These are phyloP conservation scores for Poliocrania exsul DNA, from an alignment of 2,797 vertebrate genomes.

Conservation along the genomic window DNA sequence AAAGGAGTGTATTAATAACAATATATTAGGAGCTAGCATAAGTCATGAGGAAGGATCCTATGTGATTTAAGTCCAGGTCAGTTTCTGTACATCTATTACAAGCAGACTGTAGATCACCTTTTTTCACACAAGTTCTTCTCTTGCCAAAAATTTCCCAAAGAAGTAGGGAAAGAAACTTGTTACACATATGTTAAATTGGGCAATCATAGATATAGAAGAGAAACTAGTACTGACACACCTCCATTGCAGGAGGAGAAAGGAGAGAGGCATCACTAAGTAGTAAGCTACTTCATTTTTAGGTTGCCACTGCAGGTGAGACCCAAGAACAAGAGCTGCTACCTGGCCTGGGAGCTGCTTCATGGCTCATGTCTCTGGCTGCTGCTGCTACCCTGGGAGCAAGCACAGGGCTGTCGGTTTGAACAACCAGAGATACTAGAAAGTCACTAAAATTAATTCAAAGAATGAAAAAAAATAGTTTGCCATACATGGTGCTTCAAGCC, in stretches of 20 bases:
- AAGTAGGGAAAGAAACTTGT: neutral
- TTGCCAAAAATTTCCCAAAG: neutral
- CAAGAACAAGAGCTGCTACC: neutral
- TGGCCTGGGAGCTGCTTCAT: neutral
- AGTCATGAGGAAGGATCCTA: neutral
- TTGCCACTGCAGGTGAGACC: neutral
- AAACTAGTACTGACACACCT: neutral
- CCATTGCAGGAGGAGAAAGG: neutral
- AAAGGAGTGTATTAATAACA: neutral
- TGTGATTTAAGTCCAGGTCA: neutral
- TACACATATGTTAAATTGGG: neutral
- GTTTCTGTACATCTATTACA: neutral
- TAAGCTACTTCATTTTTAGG: neutral
- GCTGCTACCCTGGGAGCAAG: neutral
- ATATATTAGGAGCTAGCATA: neutral
- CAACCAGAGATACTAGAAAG: neutral
- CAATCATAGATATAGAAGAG: neutral
- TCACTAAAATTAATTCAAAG: neutral
- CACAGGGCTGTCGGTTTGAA: neutral
- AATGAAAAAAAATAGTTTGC: neutral
- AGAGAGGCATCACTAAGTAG: neutral
- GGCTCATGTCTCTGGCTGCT: rapidly evolving
- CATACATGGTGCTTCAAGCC: neutral
- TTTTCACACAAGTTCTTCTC: neutral
- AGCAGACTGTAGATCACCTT: neutral